Evolutionary conservation across 2,797 vertebrate genomes (phyloP), one percentile per base, ranked within the genome.

Genomic region (Rhyacichthys aspro): DNA sequence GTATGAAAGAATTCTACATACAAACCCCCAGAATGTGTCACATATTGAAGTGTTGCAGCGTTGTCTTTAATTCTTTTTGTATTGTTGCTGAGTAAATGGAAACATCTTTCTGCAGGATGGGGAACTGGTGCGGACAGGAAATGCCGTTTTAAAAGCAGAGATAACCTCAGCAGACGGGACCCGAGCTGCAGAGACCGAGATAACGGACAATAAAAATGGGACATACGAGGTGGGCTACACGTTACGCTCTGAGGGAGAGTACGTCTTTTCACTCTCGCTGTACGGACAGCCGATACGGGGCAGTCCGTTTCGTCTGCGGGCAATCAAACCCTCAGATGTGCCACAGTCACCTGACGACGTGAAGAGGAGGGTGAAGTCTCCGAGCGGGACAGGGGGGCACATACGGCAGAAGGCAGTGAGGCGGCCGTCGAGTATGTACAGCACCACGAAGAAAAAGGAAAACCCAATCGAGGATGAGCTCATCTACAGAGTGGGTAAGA

Each of bases 401-500:
- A 93, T 98, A 49, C 90, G 97, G 11, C 97, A 98, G 90, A 98
- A 98, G 69, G 97, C 97, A 0, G 94, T 98, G 23, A 89, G 96
- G 0, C 90, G 96, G 33, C 97, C 97, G 1, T 95, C 95, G 76
- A 97, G 96, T 83, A 98, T 98, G 97, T 98, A 98, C 83, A 94
- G 97, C 91, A 95, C 94, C 0, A 95, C 94, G 83, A 98, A 96
- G 84, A 95, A 95, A 72, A 98, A 98, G 86, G 97, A 98, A 84
- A 98, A 98, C 85, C 96, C 97, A 43, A 98, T 98, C 0, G 96
- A 98, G 80, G 96, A 98, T 0, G 97, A 98, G 61, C 94, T 98
- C 52, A 97, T 98, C 91, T 95, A 97, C 79, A 94, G 96, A 18
- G 95, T 98, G 6, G 96, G 96, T 98, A 90, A 92, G 92, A 66